Evolutionary conservation across 2,888 invertebrate species (phyloP).

Genomic region (Balanococcus diminutus): DNA sequence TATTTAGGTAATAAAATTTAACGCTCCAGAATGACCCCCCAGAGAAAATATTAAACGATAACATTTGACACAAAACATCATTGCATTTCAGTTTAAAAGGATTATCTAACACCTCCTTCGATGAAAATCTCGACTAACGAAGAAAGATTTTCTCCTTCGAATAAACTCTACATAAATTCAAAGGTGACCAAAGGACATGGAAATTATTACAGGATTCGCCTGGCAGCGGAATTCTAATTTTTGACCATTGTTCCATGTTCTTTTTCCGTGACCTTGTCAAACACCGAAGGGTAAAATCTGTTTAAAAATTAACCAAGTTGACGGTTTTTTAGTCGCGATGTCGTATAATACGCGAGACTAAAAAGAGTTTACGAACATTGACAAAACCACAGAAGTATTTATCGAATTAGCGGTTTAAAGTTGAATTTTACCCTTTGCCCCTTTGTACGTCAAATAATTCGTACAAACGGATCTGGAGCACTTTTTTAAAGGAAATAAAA

Average conservation of each 20-base stretch:
- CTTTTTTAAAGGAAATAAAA: background rate
- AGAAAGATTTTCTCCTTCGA: background rate
- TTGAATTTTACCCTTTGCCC: background rate
- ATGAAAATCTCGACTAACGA: background rate
- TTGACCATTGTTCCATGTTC: background rate
- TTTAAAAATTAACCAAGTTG: background rate
- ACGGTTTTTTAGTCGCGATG: background rate
- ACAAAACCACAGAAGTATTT: background rate
- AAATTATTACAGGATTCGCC: background rate
- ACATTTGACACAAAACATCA: background rate
- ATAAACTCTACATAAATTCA: background rate
- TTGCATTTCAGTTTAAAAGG: background rate
- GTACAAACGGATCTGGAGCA: background rate
- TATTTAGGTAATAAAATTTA: slow-evolving; percentile 9
- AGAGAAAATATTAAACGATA: slow-evolving; percentile 27
- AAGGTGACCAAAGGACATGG: background rate
- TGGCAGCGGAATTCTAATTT: too few relatives aligned
- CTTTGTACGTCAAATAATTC: background rate
- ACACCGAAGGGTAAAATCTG: background rate
- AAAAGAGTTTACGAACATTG: background rate
- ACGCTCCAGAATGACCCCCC: background rate
- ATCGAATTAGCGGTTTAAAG: background rate
- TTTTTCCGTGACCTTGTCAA: background rate
- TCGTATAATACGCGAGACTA: background rate
- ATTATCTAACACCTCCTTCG: background rate